Conservation (phyloP, 2,888 invertebrate genomes). For the Steromphala cineraria region DNA sequence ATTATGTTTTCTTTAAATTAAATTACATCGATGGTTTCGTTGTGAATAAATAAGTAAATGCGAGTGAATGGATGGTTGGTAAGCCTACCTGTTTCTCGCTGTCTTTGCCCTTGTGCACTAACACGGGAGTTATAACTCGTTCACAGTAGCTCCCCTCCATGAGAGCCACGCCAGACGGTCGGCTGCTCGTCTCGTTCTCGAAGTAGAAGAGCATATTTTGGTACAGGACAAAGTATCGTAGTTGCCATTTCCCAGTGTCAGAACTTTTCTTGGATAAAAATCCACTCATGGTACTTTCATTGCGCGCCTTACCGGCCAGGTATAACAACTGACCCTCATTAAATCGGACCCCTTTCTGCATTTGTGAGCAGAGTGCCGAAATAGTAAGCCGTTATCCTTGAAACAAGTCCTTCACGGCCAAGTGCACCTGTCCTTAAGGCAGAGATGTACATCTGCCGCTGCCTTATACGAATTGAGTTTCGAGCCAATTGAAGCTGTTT, state of each 20-base stretch:
- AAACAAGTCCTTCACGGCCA: background rate
- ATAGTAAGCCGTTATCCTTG: background rate
- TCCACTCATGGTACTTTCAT: conserved; percentile 88
- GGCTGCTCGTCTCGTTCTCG: conserved; percentile 86
- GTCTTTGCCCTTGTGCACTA: conserved; percentile 64
- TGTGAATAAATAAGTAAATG: too few species aligned
- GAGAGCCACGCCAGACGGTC: conserved; percentile 89
- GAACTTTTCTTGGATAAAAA: conserved; percentile 90
- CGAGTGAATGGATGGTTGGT: too few species aligned
- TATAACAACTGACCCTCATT: conserved; percentile 88
- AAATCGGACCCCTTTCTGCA: conserved; percentile 89
- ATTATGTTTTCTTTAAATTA: too few species aligned
- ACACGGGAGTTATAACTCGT: conserved; percentile 66
- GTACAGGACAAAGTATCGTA: conserved; percentile 77
- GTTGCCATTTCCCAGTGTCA: conserved; percentile 91
- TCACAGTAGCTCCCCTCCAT: conserved; percentile 89
- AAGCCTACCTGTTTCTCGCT: conserved; percentile 70
- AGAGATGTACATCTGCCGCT: background rate
- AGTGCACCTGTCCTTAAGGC: background rate
- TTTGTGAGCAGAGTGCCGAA: conserved; percentile 68
- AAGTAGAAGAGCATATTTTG: conserved; percentile 94
- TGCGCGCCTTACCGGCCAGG: conserved; percentile 89
- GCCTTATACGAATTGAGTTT: background rate
- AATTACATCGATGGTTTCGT: too few species aligned
- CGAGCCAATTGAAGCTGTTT: background rate